Base-by-base conservation (phyloP, 2,888 invertebrate genomes). In the Xestoiulus laeticollis region DNA sequence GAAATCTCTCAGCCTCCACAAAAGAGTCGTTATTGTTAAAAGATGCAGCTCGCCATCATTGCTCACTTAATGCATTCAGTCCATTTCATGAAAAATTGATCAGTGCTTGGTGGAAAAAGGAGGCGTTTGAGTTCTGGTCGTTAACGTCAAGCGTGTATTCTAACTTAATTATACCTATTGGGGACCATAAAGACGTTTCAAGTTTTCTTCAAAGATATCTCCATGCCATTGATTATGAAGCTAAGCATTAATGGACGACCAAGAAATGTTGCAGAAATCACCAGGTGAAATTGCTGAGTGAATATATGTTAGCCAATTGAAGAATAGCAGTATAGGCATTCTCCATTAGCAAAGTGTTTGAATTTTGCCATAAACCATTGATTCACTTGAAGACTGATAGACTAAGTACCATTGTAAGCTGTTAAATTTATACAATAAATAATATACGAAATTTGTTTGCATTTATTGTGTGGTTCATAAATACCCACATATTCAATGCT, bases 1-100 rank as follows among this genome's bases (percentile, higher is more conserved):
- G 68, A 68, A 68, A 68, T 68, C 68, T 68, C 26, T 68, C 22
- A 5, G 68, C 26, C 26, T 68, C 68, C 26, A 6, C 68, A 68
- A 68, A 68, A 68, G 68, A 68, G 68, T 26, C 68, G 68, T 68
- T 68, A 68, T 68, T 68, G 68, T 68, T 68, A 68, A 68, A 68
- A 68, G 68, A 68, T 68, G 68, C 68, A 68, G 68, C 68, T 68
- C 19, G 68, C 68, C 68, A 68, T 68, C 68, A 68, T 68, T 68
- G 68, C 68, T 68, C 68, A 68, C 68, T 68, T 68, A 68, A 68
- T 68, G 68, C 68, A 68, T 68, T 68, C 68, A 68, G 68, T 68
- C 68, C 68, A 68, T 68, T 68, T 19, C 68, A 68, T 68, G 68
- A 68, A 68, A 68, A 68, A 68, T 68, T 68, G 68, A 68, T 68